Percentiles rank a stretch among this genome's conserved stretches.
Evolutionary conservation across 2,888 invertebrate genomes (phyloP).

Genomic region (Synergus itoensis): DNA sequence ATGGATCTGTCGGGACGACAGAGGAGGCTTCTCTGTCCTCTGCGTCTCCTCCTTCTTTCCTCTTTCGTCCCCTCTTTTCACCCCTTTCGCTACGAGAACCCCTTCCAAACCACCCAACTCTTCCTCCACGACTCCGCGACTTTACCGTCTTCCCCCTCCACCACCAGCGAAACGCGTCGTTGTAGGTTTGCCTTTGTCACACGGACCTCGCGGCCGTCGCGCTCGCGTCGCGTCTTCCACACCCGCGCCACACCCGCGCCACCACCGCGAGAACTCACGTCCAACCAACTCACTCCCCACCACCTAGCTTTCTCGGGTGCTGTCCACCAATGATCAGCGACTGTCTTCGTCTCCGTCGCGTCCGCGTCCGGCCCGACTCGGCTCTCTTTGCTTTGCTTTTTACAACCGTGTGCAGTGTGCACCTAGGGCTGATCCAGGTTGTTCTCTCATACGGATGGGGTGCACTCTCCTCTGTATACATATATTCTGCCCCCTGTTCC

Average conservation of each 20-base stretch:
- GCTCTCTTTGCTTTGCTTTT: slow-evolving; percentile 29
- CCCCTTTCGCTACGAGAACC: slow-evolving; percentile 44
- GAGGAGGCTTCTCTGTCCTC: slow-evolving; percentile 70
- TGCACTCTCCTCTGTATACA: too few species aligned
- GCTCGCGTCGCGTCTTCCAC: slow-evolving; percentile 58
- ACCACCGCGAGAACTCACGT: slow-evolving; percentile 53
- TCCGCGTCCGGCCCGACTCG: slow-evolving; percentile 53
- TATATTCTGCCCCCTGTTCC: too few species aligned
- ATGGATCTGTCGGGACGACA: slow-evolving; percentile 70
- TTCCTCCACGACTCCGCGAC: slow-evolving; percentile 52
- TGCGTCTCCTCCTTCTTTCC: slow-evolving; percentile 58
- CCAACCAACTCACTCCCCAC: slow-evolving; percentile 61
- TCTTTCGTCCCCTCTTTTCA: slow-evolving; percentile 42
- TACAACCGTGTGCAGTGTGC: slow-evolving; percentile 9
- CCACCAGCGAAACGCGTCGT: slow-evolving; percentile 50
- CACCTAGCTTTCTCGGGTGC: slow-evolving; percentile 61
- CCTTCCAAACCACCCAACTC: slow-evolving; percentile 48
- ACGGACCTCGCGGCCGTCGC: slow-evolving; percentile 57
- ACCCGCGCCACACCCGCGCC: slow-evolving; percentile 67
- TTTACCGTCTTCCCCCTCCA: slow-evolving; percentile 49
- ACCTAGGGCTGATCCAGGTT: not conserved
- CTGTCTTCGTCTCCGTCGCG: slow-evolving; percentile 67
- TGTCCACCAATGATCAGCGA: slow-evolving; percentile 76
- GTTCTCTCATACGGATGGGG: too few species aligned
- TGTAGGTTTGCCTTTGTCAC: slow-evolving; percentile 33